Evolutionary conservation across 2,888 invertebrate genomes (phyloP), one percentile per base, ranked within the genome.

Genomic region (Mylabris sibirica): DNA sequence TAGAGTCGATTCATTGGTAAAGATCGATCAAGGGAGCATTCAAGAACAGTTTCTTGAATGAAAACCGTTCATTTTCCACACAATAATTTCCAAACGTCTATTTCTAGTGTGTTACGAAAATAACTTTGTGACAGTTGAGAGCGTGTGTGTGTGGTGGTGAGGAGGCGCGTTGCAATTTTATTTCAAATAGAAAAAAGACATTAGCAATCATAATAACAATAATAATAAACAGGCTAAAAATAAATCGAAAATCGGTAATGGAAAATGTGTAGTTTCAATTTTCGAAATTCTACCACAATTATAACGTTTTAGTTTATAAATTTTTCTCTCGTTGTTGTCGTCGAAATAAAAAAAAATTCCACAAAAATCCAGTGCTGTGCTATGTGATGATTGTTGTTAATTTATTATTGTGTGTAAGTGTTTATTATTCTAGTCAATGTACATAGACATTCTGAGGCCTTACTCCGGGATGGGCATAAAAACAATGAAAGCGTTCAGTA

Each of bases 401-500:
- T 70, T 68, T 68, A 64, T 71, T 72, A 57, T 67, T 68, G 66
- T 72, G 73, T 69, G 72, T 74, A 71, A 73, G 71, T 70, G 72
- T 73, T 73, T 74, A 72, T 68, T 68, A 69, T 75, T 83, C 84
- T 84, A 83, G 84, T 84, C 87, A 86, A 88, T 88, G 88, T 88
- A 87, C 85, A 87, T 88, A 85, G 88, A 88, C 84, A 87, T 86
- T 84, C 83, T 84, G 82, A 86, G 86, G 79, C 82, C 85, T 79
- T 85, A 84, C 85, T 85, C 85, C 88, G 92, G 92, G 88, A 93
- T 93, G 93, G 93, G 93, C 92, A 92, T 93, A 90, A 93, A 93
- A 90, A 90, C 90, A 88, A 92, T 93, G 92, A 93, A 93, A 90
- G 91, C 93, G 88, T 92, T 92, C 88, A 92, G 90, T 89, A 92